Percentiles rank a stretch among this genome's conserved stretches.
Evolutionary conservation across 2,888 invertebrate species (phyloP).

Genomic region (Drosophila planitibia): DNA sequence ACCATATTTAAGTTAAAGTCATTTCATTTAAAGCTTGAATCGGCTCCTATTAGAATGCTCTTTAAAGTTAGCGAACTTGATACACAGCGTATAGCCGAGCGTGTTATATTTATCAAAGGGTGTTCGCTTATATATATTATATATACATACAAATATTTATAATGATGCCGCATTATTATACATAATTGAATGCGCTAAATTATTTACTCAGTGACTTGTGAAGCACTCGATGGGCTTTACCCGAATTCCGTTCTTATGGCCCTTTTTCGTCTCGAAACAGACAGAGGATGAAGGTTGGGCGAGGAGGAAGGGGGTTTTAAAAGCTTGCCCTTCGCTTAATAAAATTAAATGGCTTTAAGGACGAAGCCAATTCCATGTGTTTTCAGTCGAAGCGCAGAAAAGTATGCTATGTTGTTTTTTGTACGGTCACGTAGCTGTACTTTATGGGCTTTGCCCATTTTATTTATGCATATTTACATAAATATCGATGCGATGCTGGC

Average conservation of each 20-base stretch:
- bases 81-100: constrained; percentile 11
- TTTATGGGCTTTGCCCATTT: constrained; percentile 49
- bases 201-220: constrained; percentile 66
- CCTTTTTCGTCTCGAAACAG: constrained; percentile 5
- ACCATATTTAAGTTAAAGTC: background rate
- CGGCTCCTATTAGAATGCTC: background rate
- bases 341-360: constrained; percentile 74
- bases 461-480: constrained; percentile 61
- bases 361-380: constrained; percentile 44
- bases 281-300: background rate
- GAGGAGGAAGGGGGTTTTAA: constrained; percentile 16
- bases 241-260: background rate
- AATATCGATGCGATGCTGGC: constrained; percentile 54
- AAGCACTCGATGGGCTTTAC: constrained; percentile 23
- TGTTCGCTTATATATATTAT: constrained; percentile 30
- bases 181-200: constrained; percentile 73
- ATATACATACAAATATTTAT: constrained; percentile 12
- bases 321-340: constrained; percentile 59
- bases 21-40: background rate
- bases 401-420: constrained; percentile 43
- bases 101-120: constrained; percentile 23
- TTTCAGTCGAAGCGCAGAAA: constrained; percentile 30
- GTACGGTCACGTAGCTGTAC: constrained; percentile 53
- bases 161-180: constrained; percentile 57
- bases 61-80: constrained; percentile 19